Evolutionary conservation across 2,797 vertebrate species (phyloP).

Genomic region (Steatocranus sp.): DNA sequence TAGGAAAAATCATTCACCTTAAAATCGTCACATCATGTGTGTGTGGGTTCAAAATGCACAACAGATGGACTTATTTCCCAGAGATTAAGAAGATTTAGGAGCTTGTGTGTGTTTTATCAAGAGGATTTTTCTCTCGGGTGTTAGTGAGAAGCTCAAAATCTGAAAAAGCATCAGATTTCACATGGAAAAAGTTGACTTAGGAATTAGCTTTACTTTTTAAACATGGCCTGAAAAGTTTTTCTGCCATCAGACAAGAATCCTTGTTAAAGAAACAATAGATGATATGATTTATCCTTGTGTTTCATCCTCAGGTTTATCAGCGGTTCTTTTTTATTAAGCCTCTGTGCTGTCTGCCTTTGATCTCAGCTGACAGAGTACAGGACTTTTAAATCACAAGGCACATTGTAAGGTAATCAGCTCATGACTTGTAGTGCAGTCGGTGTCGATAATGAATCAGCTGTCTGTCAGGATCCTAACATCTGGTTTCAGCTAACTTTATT

Average conservation of each 20-base stretch:
- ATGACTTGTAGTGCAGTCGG: not conserved
- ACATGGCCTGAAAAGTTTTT: not conserved
- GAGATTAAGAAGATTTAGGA: not conserved
- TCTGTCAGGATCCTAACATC: not conserved
- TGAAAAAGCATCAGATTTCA: conserved; percentile 7
- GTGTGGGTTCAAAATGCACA: not conserved
- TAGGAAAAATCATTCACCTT: not conserved
- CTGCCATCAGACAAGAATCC: not conserved
- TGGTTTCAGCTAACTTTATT: not conserved
- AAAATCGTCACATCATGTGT: not conserved
- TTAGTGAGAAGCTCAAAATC: not conserved
- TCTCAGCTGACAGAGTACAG: not conserved
- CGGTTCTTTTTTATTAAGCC: not conserved
- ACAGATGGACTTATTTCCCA: not conserved
- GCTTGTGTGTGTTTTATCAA: not conserved
- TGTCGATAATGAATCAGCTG: not conserved
- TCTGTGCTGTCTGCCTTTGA: not conserved
- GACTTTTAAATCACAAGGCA: conserved; percentile 13
- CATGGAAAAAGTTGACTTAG: conserved; percentile 8
- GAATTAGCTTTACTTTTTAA: conserved; percentile 18
- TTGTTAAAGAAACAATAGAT: not conserved
- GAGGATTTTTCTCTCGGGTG: not conserved
- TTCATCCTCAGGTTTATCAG: conserved; percentile 38
- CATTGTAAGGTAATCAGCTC: not conserved
- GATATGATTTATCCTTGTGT: not conserved